Evolutionary conservation across 2,113 vertebrate species (phyloP), one percentile per base, ranked within the genome.

Genomic region (Cyphomyrus plagiostoma): DNA sequence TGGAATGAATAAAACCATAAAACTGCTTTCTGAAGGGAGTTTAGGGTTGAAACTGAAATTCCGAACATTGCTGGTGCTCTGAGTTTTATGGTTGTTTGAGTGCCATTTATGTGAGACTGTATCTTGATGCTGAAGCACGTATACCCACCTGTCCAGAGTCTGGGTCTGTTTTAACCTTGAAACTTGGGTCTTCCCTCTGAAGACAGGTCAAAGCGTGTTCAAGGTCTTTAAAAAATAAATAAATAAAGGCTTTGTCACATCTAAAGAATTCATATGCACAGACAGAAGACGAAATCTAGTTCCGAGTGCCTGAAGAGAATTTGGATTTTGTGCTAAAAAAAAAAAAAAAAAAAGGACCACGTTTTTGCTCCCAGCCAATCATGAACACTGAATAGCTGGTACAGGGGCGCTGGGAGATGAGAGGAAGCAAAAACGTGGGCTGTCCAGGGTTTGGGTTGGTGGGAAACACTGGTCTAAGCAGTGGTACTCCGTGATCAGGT

Each of bases 171-270:
- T 93, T 90, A 89, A 96, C 95, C 94, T 96, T 96, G 3, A 96
- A 93, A 70, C 96, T 96, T 90, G 98, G 98, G 95, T 99, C 98
- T 95, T 99, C 98, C 93, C 97, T 97, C 93, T 99, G 98, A 88
- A 99, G 97, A 92, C 97, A 98, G 90, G 90, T 95, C 86, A 99
- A 93, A 0, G 98, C 98, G 15, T 97, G 95, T 91, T 99, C 98
- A 90, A 99, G 96, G 92, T 98, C 98, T 99, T 89, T 53, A 2
- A 46, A 15, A 46, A 52, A 17, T 74, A 91, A 50, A 89, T 26
- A 52, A 17, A 80, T 49, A 19, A 45, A 30, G 52, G 42, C 26
- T 23, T 46, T 23, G 52, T n/a, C 46, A n/a, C 23, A 62, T 13
- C 26, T 21, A 45, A 62, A 42, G 6, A 13, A n/a, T 2, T 26